phyloP scores from a whole-genome alignment of 2,797 vertebrate species.

The Amblyopsis hoosieri region DNA sequence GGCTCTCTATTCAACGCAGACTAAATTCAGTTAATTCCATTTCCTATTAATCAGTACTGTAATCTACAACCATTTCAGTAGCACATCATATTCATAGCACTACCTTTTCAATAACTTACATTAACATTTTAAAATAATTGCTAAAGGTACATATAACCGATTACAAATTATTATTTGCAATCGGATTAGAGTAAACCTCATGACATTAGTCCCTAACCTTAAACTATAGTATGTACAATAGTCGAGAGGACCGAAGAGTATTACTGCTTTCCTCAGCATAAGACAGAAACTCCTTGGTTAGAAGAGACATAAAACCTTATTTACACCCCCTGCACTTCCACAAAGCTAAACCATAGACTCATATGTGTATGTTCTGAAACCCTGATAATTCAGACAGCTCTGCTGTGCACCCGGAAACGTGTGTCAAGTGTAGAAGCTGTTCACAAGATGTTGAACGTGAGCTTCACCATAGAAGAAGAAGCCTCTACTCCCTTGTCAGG shows the following conservation, averaged over 20 bases:
- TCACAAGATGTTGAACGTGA: background rate
- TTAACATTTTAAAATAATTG: background rate
- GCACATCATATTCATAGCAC: too few relatives aligned
- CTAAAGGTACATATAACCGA: background rate
- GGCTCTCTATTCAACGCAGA: too few relatives aligned
- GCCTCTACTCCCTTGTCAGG: background rate
- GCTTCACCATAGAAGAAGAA: slow-evolving; percentile 3
- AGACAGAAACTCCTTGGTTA: slow-evolving; percentile 5
- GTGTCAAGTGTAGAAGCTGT: too few relatives aligned
- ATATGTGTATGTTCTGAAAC: background rate
- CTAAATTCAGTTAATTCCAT: too few relatives aligned
- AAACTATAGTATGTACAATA: background rate
- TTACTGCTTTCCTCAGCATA: background rate
- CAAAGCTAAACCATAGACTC: background rate
- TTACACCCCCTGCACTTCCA: slow-evolving; percentile 1
- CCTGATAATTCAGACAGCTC: background rate
- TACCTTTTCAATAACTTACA: too few relatives aligned
- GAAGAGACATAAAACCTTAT: slow-evolving; percentile 2
- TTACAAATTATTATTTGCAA: background rate
- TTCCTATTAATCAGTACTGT: too few relatives aligned
- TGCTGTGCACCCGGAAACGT: too few relatives aligned
- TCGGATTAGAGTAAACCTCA: background rate
- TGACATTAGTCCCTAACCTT: background rate
- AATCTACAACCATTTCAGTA: too few relatives aligned
- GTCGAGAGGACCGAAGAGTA: background rate